These are phyloP conservation scores for Sarcophaga variegata DNA, from an alignment of 2,888 invertebrate species.

Conservation along the genomic window DNA sequence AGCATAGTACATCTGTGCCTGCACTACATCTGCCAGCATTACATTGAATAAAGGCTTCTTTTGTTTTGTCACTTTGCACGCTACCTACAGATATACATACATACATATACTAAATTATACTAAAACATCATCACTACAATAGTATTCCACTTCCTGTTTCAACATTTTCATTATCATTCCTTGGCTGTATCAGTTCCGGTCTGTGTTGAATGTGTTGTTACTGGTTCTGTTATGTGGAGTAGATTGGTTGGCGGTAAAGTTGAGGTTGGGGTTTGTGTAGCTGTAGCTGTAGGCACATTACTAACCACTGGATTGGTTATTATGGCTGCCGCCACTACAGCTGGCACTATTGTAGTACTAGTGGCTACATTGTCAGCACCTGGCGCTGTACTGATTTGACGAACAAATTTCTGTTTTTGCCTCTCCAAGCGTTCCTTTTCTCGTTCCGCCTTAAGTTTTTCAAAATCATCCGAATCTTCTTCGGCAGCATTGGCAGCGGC, in stretches of 20 bases:
- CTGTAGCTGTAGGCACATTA: not conserved
- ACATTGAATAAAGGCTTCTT: no score
- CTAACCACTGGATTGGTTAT: slow-evolving; percentile 50
- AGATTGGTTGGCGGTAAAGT: slow-evolving; percentile 71
- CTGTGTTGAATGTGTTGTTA: slow-evolving; percentile 71
- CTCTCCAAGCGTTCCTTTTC: slow-evolving; percentile 87
- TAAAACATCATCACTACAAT: slow-evolving; percentile 2
- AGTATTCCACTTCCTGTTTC: not conserved
- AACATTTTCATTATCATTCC: slow-evolving; percentile 60
- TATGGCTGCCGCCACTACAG: slow-evolving; percentile 67
- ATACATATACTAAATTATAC: no score
- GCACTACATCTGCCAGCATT: not conserved
- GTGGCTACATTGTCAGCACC: slow-evolving; percentile 69
- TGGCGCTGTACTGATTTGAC: slow-evolving; percentile 82
- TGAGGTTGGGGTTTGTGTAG: slow-evolving; percentile 17
- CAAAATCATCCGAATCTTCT: slow-evolving; percentile 86
- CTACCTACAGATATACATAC: no score
- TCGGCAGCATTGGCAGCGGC: slow-evolving; percentile 70
- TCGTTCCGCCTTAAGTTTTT: slow-evolving; percentile 86
- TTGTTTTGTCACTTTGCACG: no score
- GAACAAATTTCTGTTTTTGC: slow-evolving; percentile 85
- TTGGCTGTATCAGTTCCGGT: slow-evolving; percentile 70
- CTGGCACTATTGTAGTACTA: slow-evolving; percentile 63
- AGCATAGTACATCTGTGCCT: not conserved
- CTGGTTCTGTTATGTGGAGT: slow-evolving; percentile 70